Percentiles rank a stretch among this genome's conserved stretches.
phyloP scores from a whole-genome alignment of 1,140 invertebrate species.

The Nephotettix cincticeps region DNA sequence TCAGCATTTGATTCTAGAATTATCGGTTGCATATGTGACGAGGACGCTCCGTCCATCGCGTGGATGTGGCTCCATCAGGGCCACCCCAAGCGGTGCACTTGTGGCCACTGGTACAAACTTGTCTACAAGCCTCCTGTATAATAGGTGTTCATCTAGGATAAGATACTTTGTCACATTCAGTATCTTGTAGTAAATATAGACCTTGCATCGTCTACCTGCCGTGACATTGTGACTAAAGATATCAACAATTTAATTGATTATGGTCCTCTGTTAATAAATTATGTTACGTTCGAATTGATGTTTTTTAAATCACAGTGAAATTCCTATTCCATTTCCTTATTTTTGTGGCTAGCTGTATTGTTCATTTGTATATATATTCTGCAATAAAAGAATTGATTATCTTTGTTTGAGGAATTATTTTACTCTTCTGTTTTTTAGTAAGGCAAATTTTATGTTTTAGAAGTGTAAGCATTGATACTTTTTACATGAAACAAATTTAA shows the following conservation, averaged over 20 bases:
- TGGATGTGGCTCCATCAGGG: constrained; percentile 95
- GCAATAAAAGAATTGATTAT: too few relatives aligned
- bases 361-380: constrained; percentile 18
- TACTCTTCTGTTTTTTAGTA: too few relatives aligned
- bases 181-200: constrained; percentile 1
- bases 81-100: constrained; percentile 86
- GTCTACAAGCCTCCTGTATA: constrained; percentile 39
- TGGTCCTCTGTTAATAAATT: neutral
- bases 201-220: neutral
- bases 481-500: too few relatives aligned
- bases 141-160: neutral
- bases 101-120: constrained; percentile 96
- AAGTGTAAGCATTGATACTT: too few relatives aligned
- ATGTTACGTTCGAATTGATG: neutral
- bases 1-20: constrained; percentile 86
- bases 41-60: constrained; percentile 81
- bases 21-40: constrained; percentile 95
- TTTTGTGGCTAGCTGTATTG: neutral
- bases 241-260: neutral
- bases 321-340: neutral
- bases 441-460: too few relatives aligned
- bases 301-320: neutral
- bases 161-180: neutral
- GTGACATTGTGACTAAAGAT: neutral
- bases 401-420: too few relatives aligned